These are phyloP conservation scores for Sebastolobus altivelis DNA, from an alignment of 2,797 vertebrate genomes.

Conservation along the genomic window DNA sequence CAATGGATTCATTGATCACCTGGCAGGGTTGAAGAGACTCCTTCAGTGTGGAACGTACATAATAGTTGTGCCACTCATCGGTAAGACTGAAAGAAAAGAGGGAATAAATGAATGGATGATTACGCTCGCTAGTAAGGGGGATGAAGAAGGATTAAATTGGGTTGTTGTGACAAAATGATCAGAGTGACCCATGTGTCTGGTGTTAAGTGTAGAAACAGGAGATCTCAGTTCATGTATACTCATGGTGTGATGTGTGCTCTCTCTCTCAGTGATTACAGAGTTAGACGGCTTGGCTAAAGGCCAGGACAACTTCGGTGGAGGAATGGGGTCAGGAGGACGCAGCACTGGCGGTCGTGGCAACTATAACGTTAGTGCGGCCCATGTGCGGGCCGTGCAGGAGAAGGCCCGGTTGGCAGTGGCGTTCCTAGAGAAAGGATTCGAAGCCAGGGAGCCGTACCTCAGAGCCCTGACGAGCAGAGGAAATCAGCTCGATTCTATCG, in stretches of 20 bases:
- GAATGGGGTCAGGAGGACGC: constrained; percentile 60
- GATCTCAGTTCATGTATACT: background rate
- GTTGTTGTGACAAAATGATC: background rate
- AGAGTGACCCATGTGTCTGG: background rate
- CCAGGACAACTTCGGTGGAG: constrained; percentile 86
- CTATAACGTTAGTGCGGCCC: constrained; percentile 80
- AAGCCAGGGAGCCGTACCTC: constrained; percentile 91
- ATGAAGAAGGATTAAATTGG: background rate
- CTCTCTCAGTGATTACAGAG: constrained; percentile 93
- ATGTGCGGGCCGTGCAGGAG: constrained; percentile 93
- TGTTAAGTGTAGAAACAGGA: background rate
- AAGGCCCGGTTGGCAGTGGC: constrained; percentile 91
- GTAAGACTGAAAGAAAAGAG: constrained; percentile 83
- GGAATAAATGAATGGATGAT: background rate
- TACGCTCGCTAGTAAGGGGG: background rate
- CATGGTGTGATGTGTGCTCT: constrained; percentile 35
- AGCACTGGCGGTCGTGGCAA: constrained; percentile 55
- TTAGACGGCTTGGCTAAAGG: constrained; percentile 97
- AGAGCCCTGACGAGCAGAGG: constrained; percentile 96
- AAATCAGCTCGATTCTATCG: constrained; percentile 96
- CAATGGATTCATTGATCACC: constrained; percentile 98
- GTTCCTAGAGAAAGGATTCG: constrained; percentile 94
- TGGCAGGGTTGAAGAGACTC: constrained; percentile 89
- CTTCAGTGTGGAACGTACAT: constrained; percentile 92
- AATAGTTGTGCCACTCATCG: constrained; percentile 96